Base-by-base conservation (phyloP, 1,140 invertebrate species). In the Papilio aristodemus region DNA sequence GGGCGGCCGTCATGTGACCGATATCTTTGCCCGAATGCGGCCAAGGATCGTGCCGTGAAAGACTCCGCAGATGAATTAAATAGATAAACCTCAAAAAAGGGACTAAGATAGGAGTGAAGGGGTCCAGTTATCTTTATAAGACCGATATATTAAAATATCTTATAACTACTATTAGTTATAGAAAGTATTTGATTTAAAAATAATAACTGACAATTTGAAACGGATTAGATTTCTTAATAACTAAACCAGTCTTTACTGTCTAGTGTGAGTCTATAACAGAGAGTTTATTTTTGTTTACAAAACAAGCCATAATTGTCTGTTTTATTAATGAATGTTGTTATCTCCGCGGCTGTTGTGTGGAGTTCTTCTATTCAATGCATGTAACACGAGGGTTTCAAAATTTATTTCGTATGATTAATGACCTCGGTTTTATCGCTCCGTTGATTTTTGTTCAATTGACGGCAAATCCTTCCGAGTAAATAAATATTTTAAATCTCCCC, bases 1-100 rank as follows among this genome's bases (percentile, higher is more conserved):
- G 79, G 72, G 74, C 74, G 74, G 82, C 81, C 81, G 85, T 84
- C 86, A 86, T 86, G 84, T 87, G 85, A 81, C 84, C 82, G 86
- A 86, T 90, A 89, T 89, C 82, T 79, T 80, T 60, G 72, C 66
- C 63, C 85, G 79, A 87, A 91, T 84, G 85, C 86, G 87, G 84
- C 85, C 83, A 85, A 83, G 80, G 81, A 73, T 80, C 77, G 71
- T 78, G 79, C 75, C 77, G 76, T 85, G 83, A 84, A 91, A 90
- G 85, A 91, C 85, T 87, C 79, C 79, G 79, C 72, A 83, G 87
- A 91, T 91, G 89, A 89, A 90, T 91, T 88, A 89, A 91, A 89
- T 87, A 88, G 87, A 90, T 90, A 90, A 84, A 75, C 71, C 75
- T 83, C 80, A 83, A 88, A 90, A 90, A 90, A 83, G 82, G 81